These are phyloP conservation scores for Rafetus swinhoei DNA, from an alignment of 2,113 vertebrate species.

Conservation along the genomic window DNA sequence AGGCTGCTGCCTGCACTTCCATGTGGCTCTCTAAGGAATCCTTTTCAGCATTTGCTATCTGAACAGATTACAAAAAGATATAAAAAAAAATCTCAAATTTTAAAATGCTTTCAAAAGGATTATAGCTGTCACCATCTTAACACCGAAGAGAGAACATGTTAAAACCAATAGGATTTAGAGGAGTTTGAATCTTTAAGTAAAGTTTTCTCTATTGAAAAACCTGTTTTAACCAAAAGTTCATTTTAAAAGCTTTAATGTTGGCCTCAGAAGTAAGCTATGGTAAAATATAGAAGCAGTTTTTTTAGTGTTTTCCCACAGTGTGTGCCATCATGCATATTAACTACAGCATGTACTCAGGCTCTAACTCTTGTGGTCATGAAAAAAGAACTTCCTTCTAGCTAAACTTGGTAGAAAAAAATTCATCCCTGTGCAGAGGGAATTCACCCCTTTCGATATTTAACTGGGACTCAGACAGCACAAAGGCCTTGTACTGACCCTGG, in stretches of 20 bases:
- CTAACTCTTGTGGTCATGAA: background rate
- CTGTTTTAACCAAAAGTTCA: background rate
- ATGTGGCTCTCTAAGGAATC: slow-evolving; percentile 89
- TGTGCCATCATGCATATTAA: background rate
- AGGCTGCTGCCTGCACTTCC: slow-evolving; percentile 84
- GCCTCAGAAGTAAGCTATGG: background rate
- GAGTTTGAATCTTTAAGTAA: background rate
- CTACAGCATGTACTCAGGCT: background rate
- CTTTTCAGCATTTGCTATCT: slow-evolving; percentile 87
- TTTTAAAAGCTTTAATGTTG: background rate
- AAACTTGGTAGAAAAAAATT: background rate
- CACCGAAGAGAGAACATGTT: background rate
- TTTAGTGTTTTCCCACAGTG: background rate
- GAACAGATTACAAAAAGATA: slow-evolving; percentile 36
- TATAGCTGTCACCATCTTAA: background rate
- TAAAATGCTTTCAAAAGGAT: background rate
- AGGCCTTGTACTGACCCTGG: background rate
- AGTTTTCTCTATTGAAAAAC: background rate
- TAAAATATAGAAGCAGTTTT: background rate
- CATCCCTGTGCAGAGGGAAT: background rate
- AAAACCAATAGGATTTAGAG: background rate
- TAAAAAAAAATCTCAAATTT: background rate
- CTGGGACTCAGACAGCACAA: background rate
- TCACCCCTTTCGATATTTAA: background rate
- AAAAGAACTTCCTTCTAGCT: background rate